These are phyloP conservation scores for Cromileptes altivelis DNA, from an alignment of 2,113 vertebrate species.

Conservation along the genomic window DNA sequence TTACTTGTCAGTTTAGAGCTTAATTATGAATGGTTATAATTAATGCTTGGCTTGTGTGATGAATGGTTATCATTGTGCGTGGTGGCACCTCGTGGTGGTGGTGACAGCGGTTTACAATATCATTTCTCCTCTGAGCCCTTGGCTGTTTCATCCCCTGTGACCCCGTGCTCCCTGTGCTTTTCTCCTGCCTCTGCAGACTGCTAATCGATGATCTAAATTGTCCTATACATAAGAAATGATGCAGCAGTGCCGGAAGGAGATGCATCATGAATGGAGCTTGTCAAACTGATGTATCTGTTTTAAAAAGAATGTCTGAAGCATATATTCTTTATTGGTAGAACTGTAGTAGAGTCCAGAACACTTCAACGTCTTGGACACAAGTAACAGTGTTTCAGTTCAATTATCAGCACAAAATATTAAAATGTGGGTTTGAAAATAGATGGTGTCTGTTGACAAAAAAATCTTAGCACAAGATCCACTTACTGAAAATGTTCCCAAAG, in stretches of 20 bases:
- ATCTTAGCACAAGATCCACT: background rate
- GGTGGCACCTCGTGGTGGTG: conserved; percentile 2
- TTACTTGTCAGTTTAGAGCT: conserved; percentile 54
- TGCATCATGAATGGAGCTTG: conserved; percentile 31
- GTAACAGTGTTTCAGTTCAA: background rate
- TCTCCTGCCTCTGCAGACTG: conserved; percentile 36
- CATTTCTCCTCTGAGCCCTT: conserved; percentile 48
- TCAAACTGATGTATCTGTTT: conserved; percentile 29
- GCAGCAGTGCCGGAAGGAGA: conserved; percentile 41
- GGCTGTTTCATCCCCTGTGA: conserved; percentile 47
- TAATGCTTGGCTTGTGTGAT: conserved; percentile 60
- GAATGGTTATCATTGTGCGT: conserved; percentile 55
- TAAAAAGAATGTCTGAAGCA: no score
- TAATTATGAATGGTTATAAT: conserved; percentile 71
- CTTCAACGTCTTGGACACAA: background rate
- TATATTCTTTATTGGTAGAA: background rate
- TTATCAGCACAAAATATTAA: background rate
- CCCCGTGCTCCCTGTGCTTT: conserved; percentile 15
- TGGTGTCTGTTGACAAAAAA: background rate
- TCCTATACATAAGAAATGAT: conserved; percentile 61
- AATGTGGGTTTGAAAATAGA: background rate
- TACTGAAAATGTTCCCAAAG: background rate
- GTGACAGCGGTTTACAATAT: conserved; percentile 41
- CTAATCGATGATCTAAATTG: conserved; percentile 64
- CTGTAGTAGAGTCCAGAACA: background rate